Evolutionary conservation across 2,113 vertebrate genomes (phyloP), one percentile per base, ranked within the genome.

Genomic region (Etheostoma spectabile): DNA sequence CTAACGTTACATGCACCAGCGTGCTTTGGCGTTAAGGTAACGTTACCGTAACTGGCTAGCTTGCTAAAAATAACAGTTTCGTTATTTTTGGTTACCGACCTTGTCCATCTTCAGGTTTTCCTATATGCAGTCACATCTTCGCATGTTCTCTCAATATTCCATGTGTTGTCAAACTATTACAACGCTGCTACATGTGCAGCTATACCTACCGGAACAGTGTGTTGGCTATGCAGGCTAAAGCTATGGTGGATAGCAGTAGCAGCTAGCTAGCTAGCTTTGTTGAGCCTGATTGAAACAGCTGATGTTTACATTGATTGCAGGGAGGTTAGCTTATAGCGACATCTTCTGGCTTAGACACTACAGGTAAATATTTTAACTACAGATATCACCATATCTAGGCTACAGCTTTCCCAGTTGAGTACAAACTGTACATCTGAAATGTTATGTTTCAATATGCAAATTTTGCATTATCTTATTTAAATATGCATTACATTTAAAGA

Each of bases 241-340:
- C 76, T 80, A 82, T 89, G 90, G 89, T 79, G 42, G 72, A 80
- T 76, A 90, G 66, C 74, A 72, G 38, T 82, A 60, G 67, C 69
- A 74, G 60, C 14, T 33, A 8, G 65, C 14, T 33, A 8, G 65
- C 30, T 49, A 68, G 66, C 66, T 38, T 82, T 62, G 45, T 21
- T n/a, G 52, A 55, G 10, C 12, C 51, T n/a, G 56, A 35, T 3
- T 35, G 38, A 30, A 84, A 81, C 71, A 72, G 84, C 59, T 85
- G 76, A 62, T 89, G 62, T 81, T 84, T 82, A 79, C 70, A 45
- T 24, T 8, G 71, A 11, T 69, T 6, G 52, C n/a, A 4, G 22
- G 0, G 21, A 52, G 7, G 22, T 49, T 24, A 6, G 55, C 1
- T 18, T 0, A 66, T 52, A 85, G 89, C 77, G 86, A 80, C 89